These are phyloP conservation scores for Drosophila anomelani DNA, from an alignment of 2,888 invertebrate genomes.

Conservation along the genomic window DNA sequence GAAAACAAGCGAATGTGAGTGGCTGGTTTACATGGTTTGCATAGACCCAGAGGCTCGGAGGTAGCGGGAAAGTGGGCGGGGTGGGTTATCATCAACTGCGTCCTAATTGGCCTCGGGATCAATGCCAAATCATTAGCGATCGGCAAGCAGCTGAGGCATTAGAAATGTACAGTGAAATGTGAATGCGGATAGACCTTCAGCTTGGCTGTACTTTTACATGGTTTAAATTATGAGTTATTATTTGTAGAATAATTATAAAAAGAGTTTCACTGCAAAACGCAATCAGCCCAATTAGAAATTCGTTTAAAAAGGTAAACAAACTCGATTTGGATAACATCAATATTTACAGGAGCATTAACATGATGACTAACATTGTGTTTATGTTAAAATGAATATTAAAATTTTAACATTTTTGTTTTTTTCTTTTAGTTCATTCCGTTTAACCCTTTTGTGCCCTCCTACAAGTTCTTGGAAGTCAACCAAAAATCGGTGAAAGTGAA, in stretches of 20 bases:
- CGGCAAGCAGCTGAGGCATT: conserved; percentile 13
- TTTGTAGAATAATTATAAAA: too few relatives aligned
- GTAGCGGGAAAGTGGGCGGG: background rate
- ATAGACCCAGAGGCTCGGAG: background rate
- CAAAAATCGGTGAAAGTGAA: conserved; percentile 14
- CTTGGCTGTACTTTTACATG: background rate
- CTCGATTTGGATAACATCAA: background rate
- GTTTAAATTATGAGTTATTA: background rate
- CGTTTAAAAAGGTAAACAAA: background rate
- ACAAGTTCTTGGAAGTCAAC: conserved; percentile 12
- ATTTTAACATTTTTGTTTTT: too few relatives aligned
- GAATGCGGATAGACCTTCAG: background rate
- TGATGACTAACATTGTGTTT: background rate
- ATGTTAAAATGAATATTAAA: background rate
- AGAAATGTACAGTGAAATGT: background rate
- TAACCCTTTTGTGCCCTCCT: background rate
- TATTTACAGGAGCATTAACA: background rate
- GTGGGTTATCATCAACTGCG: conserved; percentile 6
- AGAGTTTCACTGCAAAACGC: background rate
- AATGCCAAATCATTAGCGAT: conserved; percentile 41
- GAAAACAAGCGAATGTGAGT: conserved; percentile 5
- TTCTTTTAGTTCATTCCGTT: too few relatives aligned
- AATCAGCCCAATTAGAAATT: background rate
- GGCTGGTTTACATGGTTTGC: background rate
- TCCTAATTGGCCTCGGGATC: conserved; percentile 36